Evolutionary conservation across 2,797 vertebrate species (phyloP).

Genomic region (Xiphophorus birchmanni): DNA sequence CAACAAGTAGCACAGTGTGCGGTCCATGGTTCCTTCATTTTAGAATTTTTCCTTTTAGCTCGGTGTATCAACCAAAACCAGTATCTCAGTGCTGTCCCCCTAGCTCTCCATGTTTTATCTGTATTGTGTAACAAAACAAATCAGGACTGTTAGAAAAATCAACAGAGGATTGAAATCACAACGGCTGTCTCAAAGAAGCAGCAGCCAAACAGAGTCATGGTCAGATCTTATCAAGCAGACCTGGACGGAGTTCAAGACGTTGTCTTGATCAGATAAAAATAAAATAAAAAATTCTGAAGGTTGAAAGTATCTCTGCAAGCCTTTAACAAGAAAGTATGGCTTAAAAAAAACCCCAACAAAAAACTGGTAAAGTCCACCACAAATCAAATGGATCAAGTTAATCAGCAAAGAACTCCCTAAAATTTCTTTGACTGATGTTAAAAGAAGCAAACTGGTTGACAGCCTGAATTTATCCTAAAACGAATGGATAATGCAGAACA

Average conservation of each 20-base stretch:
- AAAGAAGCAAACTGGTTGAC: background rate
- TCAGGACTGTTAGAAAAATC: slow-evolving; percentile 37
- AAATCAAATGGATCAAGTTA: slow-evolving; percentile 28
- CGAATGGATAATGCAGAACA: slow-evolving; percentile 5
- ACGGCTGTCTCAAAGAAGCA: slow-evolving; percentile 24
- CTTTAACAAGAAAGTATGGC: slow-evolving; percentile 49
- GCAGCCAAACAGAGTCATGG: slow-evolving; percentile 39
- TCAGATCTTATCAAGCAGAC: slow-evolving; percentile 41
- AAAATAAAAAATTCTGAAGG: slow-evolving; percentile 42
- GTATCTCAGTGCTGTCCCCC: slow-evolving; percentile 4
- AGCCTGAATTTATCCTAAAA: background rate
- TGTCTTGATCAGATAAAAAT: slow-evolving; percentile 76
- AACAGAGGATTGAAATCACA: slow-evolving; percentile 35
- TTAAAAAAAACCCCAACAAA: background rate
- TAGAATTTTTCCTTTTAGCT: slow-evolving; percentile 19
- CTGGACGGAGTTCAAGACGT: slow-evolving; percentile 5
- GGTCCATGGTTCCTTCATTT: background rate
- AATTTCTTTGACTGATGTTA: background rate
- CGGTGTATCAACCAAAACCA: slow-evolving; percentile 22
- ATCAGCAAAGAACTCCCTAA: background rate
- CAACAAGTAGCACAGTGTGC: background rate
- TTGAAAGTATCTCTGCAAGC: slow-evolving; percentile 40
- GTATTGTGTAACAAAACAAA: slow-evolving; percentile 67
- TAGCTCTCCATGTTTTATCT: slow-evolving; percentile 67
- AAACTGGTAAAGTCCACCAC: slow-evolving; percentile 16